A percentile compares a stretch with the other conserved stretches of the same genome.
Evolutionary conservation across 1,140 invertebrate genomes (phyloP).

Genomic region (Lasaia peninsularis): DNA sequence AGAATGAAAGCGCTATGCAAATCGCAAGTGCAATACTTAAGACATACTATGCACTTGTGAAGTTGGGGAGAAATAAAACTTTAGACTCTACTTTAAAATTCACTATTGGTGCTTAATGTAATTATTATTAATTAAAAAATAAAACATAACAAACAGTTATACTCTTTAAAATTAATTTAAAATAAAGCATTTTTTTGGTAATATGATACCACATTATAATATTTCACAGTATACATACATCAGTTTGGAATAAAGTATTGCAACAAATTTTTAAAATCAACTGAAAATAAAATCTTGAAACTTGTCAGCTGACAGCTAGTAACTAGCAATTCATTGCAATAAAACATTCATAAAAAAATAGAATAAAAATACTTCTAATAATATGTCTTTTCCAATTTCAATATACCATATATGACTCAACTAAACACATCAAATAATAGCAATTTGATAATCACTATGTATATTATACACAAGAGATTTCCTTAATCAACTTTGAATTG

Average conservation of each 20-base stretch:
- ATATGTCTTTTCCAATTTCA: conserved; percentile 5
- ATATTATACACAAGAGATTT: conserved; percentile 19
- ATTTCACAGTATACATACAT: background rate
- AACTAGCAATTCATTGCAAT: conserved; percentile 1
- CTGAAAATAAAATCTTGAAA: conserved; percentile 1
- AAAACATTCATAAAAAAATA: conserved; percentile 5
- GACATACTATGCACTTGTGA: background rate
- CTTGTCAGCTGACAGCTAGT: background rate
- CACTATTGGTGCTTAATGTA: background rate
- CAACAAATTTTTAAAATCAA: conserved; percentile 7
- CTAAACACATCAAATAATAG: background rate
- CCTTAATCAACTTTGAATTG: conserved; percentile 16
- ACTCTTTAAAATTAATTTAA: conserved; percentile 9
- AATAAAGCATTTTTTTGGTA: conserved; percentile 11
- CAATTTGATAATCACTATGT: background rate
- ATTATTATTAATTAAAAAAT: conserved; percentile 1
- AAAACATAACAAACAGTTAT: conserved; percentile 11
- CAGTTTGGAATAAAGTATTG: conserved; percentile 6
- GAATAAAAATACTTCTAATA: background rate
- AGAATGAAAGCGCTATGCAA: too few relatives aligned
- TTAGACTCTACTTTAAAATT: background rate
- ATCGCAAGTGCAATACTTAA: background rate
- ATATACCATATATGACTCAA: conserved; percentile 1
- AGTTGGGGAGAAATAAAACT: background rate
- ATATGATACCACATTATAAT: conserved; percentile 2